These are phyloP conservation scores for Tridacna crocea DNA, from an alignment of 2,888 invertebrate genomes.

Conservation along the genomic window DNA sequence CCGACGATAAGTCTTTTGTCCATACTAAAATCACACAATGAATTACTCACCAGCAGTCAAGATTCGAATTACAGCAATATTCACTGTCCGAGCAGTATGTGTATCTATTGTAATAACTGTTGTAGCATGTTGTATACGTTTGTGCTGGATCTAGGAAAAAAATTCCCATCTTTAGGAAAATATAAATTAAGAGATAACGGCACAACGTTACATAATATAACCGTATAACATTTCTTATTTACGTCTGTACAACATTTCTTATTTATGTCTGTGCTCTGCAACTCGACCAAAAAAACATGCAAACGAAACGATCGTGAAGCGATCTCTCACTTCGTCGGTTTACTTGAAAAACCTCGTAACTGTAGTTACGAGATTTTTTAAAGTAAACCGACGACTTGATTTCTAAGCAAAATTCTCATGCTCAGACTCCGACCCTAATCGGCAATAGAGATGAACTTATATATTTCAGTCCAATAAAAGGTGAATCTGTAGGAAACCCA, in stretches of 20 bases:
- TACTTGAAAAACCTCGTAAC: not conserved
- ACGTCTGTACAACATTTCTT: too few species aligned
- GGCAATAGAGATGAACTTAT: too few species aligned
- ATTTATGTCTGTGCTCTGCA: too few species aligned
- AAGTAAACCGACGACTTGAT: too few species aligned
- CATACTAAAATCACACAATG: not conserved
- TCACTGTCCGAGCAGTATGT: not conserved
- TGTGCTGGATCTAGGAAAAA: not conserved
- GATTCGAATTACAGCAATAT: conserved; percentile 1
- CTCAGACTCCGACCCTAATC: too few species aligned
- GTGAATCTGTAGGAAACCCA: too few species aligned
- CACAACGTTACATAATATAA: not conserved
- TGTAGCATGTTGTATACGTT: not conserved
- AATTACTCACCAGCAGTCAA: not conserved
- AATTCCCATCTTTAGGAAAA: not conserved
- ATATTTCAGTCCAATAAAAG: too few species aligned
- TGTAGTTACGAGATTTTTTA: not conserved
- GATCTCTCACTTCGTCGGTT: not conserved
- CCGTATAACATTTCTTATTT: not conserved
- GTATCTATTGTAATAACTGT: not conserved
- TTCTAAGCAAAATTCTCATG: too few species aligned
- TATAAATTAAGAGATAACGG: not conserved
- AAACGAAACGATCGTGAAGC: too few species aligned
- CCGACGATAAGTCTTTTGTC: not conserved
- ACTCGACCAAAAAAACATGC: too few species aligned